Evolutionary conservation across 2,113 vertebrate genomes (phyloP).

Genomic region (Syngnathoides biaculeatus): DNA sequence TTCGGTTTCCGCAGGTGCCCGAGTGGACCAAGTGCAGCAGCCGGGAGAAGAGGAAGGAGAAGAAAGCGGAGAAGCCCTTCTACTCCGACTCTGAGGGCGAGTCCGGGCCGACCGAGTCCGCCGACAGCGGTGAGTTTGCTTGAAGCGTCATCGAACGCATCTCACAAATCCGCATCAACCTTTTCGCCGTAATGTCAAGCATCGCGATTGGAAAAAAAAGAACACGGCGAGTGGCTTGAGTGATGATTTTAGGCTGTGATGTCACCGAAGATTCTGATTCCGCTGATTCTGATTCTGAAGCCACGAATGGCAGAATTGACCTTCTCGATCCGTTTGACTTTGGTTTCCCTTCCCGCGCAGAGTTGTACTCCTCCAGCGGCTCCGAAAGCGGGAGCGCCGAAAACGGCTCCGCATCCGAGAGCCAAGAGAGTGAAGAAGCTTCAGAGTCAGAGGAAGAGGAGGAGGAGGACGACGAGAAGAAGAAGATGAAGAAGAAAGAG

Average conservation of each 20-base stretch:
- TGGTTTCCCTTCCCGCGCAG: constrained; percentile 59
- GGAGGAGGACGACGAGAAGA: constrained; percentile 73
- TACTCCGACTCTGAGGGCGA: constrained; percentile 96
- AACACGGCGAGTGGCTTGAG: too few species aligned
- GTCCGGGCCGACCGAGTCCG: constrained; percentile 92
- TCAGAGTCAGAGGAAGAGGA: constrained; percentile 81
- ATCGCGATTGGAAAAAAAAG: too few species aligned
- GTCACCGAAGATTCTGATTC: too few species aligned
- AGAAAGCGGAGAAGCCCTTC: constrained; percentile 94
- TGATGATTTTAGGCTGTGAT: too few species aligned
- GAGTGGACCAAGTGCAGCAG: constrained; percentile 97
- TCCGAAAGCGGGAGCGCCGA: constrained; percentile 79
- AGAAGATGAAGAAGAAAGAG: constrained; percentile 72
- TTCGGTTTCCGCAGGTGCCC: constrained; percentile 78
- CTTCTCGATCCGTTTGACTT: background rate
- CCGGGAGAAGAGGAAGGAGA: constrained; percentile 95
- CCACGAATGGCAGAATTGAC: too few species aligned
- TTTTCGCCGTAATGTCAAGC: background rate
- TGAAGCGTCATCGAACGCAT: too few species aligned
- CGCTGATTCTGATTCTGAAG: too few species aligned
- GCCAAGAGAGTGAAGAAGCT: constrained; percentile 75
- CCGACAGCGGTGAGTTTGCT: constrained; percentile 83
- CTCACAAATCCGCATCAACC: too few species aligned
- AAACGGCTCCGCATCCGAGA: constrained; percentile 70
- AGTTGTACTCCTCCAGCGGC: constrained; percentile 79